Evolutionary conservation across 2,113 vertebrate species (phyloP), one percentile per base, ranked within the genome.

Genomic region (Paramormyrops kingsleyae): DNA sequence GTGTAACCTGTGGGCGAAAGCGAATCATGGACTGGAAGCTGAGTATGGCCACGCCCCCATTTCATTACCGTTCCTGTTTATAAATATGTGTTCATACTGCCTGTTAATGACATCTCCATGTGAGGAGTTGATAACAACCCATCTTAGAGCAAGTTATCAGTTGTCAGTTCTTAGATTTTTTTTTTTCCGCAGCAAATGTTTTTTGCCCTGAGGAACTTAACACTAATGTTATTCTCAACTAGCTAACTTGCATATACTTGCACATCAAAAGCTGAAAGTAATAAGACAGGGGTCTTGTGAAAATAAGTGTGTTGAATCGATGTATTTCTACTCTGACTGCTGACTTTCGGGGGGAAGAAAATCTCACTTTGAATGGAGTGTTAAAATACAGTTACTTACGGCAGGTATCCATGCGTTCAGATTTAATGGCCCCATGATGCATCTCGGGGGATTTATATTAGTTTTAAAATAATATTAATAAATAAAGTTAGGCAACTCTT

Each of bases 401-500:
- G 96, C 97, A 97, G 97, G 97, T 97, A 97, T 96, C 96, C 96
- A 94, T 97, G 95, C 96, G 95, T 97, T 96, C 95, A 97, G 96
- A 96, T 93, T 96, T 96, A 94, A 97, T 96, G 95, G 95, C 96
- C 97, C 96, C 96, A 96, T 95, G 95, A 96, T 93, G 96, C 93
- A 96, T 95, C 95, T 52, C 94, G 95, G 96, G 97, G 97, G 96
- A 96, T 97, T 98, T 97, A 97, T 97, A 96, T 96, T 97, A 98
- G 97, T 97, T 97, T 97, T 95, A 96, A 98, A 95, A 97, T 95
- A 96, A 97, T 97, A 96, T 97, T 96, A 99, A 98, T 99, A 99
- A 99, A 98, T 99, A 99, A 99, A 99, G 96, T 97, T 98, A 98
- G 97, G 97, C 97, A 97, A 99, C 97, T 97, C 96, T 96, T 95